Evolutionary conservation across 2,113 vertebrate species (phyloP).

Genomic region (Thermophis baileyi): DNA sequence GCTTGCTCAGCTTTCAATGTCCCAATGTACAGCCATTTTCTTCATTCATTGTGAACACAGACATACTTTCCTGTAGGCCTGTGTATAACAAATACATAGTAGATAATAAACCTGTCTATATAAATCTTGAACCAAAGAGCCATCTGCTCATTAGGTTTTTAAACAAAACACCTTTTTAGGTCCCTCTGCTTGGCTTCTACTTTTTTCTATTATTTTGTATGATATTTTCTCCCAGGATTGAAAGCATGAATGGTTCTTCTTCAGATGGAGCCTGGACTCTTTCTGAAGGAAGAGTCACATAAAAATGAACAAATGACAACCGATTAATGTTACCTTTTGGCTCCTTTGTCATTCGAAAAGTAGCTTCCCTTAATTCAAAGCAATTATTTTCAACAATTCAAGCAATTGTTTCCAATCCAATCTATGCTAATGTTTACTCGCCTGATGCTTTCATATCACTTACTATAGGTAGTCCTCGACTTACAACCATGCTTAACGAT

Average conservation of each 20-base stretch:
- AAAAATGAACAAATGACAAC: background rate
- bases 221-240: background rate
- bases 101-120: background rate
- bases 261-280: background rate
- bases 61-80: background rate
- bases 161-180: background rate
- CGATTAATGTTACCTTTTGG: background rate
- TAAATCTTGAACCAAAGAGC: background rate
- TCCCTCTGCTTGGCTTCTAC: background rate
- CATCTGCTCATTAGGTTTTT: background rate
- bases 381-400: background rate
- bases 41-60: background rate
- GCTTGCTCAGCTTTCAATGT: background rate
- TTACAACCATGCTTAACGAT: background rate
- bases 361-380: background rate
- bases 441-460: background rate
- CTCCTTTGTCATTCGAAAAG: background rate
- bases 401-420: background rate
- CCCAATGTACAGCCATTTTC: background rate
- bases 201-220: background rate
- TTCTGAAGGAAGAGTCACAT: background rate
- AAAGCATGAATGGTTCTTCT: background rate
- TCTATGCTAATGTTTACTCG: background rate
- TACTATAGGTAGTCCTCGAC: background rate
- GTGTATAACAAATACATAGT: slow-evolving; percentile 15